Evolutionary conservation across 2,797 vertebrate species (phyloP).

Genomic region (Poecilia wingei): DNA sequence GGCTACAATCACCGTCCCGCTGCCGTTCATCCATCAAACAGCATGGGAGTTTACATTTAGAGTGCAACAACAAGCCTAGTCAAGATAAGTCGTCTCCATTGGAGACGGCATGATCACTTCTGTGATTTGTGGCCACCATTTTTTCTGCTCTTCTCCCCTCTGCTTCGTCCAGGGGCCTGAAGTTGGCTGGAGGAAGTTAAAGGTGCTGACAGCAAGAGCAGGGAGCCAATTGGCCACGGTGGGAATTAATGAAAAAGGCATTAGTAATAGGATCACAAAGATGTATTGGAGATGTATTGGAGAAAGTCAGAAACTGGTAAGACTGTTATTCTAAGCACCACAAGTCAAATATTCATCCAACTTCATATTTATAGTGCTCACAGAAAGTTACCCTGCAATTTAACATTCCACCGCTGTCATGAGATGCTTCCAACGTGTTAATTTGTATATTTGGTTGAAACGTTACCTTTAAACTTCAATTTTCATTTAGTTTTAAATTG

Average conservation of each 20-base stretch:
- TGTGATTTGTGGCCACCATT: slow-evolving; percentile 65
- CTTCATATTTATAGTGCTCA: background rate
- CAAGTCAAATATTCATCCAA: background rate
- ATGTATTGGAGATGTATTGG: slow-evolving; percentile 37
- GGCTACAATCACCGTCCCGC: slow-evolving; percentile 16
- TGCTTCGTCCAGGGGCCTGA: slow-evolving; percentile 52
- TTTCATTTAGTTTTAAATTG: background rate
- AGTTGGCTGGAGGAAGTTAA: slow-evolving; percentile 39
- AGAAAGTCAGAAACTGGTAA: slow-evolving; percentile 6
- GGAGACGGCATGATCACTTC: slow-evolving; percentile 57
- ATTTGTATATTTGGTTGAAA: background rate
- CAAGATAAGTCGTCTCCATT: slow-evolving; percentile 60
- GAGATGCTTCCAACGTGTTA: background rate
- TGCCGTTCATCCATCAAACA: slow-evolving; percentile 45
- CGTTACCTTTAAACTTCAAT: background rate
- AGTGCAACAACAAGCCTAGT: slow-evolving; percentile 25
- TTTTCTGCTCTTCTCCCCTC: slow-evolving; percentile 15
- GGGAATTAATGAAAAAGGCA: slow-evolving; percentile 77
- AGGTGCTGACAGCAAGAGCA: slow-evolving; percentile 55
- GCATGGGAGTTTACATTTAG: slow-evolving; percentile 46
- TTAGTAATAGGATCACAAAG: slow-evolving; percentile 76
- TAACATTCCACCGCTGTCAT: background rate
- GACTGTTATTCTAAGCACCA: slow-evolving; percentile 22
- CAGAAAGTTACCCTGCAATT: background rate
- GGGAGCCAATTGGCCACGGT: slow-evolving; percentile 61